Evolutionary conservation across 2,113 vertebrate genomes (phyloP).

Genomic region (Loxodonta africana): DNA sequence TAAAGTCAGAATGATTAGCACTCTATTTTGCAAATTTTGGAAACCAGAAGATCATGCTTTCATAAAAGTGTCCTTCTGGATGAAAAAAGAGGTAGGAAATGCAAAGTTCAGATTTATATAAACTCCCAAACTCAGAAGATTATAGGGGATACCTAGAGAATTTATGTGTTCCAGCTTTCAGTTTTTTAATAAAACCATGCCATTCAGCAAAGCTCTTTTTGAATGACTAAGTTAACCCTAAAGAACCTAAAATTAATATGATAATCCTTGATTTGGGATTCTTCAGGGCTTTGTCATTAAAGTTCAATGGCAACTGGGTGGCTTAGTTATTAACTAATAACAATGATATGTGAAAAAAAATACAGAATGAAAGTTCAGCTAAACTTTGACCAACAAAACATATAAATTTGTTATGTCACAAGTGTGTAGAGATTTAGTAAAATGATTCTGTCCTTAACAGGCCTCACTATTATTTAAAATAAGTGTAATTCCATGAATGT

Average conservation of each 20-base stretch:
- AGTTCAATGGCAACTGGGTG: neutral
- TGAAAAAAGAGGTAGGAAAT: neutral
- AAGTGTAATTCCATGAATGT: neutral
- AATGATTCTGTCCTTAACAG: constrained; percentile 2
- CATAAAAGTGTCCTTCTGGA: neutral
- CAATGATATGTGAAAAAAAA: neutral
- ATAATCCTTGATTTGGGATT: neutral
- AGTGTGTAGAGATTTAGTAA: neutral
- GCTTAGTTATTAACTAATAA: neutral
- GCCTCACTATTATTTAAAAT: constrained; percentile 40
- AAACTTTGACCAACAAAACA: neutral
- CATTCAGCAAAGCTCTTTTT: neutral
- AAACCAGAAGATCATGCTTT: neutral
- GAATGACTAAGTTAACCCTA: neutral
- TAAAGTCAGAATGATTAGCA: constrained; percentile 25
- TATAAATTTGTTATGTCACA: neutral
- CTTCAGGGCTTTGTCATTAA: neutral
- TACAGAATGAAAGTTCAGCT: neutral
- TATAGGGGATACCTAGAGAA: neutral
- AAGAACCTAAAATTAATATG: neutral
- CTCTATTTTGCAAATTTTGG: constrained; percentile 24
- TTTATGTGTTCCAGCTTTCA: neutral
- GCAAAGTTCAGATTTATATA: neutral
- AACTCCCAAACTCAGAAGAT: neutral
- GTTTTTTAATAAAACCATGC: neutral